Evolutionary conservation across 2,888 invertebrate species (phyloP).

Genomic region (Pardosa pseudoannulata): DNA sequence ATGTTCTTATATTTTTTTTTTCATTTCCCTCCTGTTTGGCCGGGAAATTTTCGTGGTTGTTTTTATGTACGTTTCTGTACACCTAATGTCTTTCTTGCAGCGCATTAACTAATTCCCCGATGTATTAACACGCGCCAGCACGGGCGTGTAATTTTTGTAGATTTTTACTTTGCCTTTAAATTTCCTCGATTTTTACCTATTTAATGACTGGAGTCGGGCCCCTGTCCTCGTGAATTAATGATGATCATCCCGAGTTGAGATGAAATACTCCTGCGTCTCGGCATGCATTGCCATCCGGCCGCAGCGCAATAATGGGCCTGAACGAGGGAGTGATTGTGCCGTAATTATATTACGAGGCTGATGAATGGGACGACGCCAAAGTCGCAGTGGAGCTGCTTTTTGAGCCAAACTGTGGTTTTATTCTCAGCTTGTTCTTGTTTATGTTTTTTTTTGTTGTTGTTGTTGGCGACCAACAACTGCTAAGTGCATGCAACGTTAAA

Average conservation of each 20-base stretch:
- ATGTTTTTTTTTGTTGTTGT: not conserved
- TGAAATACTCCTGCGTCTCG: constrained; percentile 53
- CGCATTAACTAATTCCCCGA: constrained; percentile 35
- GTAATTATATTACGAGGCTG: constrained; percentile 51
- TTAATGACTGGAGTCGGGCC: constrained; percentile 43
- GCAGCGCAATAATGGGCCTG: constrained; percentile 33
- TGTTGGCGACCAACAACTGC: not conserved
- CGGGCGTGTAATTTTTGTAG: not conserved
- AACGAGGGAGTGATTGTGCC: constrained; percentile 53
- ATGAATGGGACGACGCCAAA: constrained; percentile 30
- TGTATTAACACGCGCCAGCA: constrained; percentile 46
- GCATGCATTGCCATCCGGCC: constrained; percentile 9
- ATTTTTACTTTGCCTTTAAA: constrained; percentile 21
- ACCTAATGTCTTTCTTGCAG: constrained; percentile 1
- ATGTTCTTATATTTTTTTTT: not conserved
- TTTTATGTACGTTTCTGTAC: constrained; percentile 30
- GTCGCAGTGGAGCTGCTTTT: constrained; percentile 15
- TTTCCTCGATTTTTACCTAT: constrained; percentile 57
- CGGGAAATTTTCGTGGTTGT: not conserved
- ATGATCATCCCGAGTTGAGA: constrained; percentile 57
- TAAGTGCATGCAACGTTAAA: not conserved
- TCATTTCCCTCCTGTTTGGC: not conserved
- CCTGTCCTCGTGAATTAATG: constrained; percentile 55
- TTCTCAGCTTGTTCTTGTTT: not conserved
- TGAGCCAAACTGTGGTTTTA: not conserved